These are phyloP conservation scores for Sipha maydis DNA, from an alignment of 2,888 invertebrate genomes.

Conservation along the genomic window DNA sequence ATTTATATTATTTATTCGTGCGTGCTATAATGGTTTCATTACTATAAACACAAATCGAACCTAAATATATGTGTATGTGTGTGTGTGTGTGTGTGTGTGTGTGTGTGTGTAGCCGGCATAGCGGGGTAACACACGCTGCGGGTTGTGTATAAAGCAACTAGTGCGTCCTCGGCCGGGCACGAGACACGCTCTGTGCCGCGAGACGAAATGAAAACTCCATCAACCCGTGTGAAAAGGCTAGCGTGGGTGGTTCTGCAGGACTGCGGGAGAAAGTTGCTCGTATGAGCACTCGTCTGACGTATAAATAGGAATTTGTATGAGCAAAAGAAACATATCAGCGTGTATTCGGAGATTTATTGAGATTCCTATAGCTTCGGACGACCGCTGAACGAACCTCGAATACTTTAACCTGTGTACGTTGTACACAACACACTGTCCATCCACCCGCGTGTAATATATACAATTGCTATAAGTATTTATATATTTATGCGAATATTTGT, in stretches of 20 bases:
- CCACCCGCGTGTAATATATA: too few relatives aligned
- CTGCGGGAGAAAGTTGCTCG: too few relatives aligned
- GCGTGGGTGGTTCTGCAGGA: too few relatives aligned
- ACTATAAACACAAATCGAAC: slow-evolving; percentile 3
- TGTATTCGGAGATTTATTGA: slow-evolving; percentile 11
- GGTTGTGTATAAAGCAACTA: not conserved
- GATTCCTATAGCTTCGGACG: not conserved
- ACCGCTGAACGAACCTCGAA: not conserved
- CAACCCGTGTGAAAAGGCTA: not conserved
- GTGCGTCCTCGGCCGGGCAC: not conserved
- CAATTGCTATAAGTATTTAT: too few relatives aligned
- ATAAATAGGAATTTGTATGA: not conserved
- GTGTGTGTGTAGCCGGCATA: too few relatives aligned
- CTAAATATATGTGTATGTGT: too few relatives aligned
- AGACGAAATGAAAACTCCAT: slow-evolving; percentile 40
- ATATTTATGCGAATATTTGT: not conserved
- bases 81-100: too few relatives aligned
- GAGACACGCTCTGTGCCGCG: not conserved
- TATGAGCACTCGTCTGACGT: too few relatives aligned
- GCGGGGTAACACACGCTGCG: too few relatives aligned
- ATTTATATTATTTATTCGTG: slow-evolving; percentile 8
- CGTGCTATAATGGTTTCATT: not conserved
- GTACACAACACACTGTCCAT: not conserved
- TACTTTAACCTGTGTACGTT: not conserved
- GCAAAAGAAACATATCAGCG: too few relatives aligned